A percentile compares a stretch with the other conserved stretches of the same genome.
Conservation (phyloP, 2,113 vertebrate species). For the Pangasianodon gigas region DNA sequence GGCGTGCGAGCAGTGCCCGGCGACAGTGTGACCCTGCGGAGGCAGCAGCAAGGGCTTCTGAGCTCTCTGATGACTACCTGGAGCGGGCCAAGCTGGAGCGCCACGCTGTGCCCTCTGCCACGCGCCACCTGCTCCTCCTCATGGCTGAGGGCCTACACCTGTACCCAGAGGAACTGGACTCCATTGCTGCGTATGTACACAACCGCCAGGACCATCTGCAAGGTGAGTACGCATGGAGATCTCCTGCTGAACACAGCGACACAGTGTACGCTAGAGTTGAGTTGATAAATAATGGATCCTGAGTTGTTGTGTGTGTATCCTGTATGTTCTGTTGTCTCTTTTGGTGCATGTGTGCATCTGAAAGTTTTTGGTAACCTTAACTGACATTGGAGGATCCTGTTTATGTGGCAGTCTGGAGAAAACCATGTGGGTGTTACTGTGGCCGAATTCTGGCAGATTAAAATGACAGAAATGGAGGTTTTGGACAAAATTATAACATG, state of each 20-base stretch:
- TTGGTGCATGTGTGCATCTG: background rate
- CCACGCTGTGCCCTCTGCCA: slow-evolving; percentile 66
- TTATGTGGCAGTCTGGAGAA: background rate
- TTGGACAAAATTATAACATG: background rate
- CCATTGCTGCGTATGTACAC: slow-evolving; percentile 65
- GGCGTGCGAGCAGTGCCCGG: slow-evolving; percentile 63
- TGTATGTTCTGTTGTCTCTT: background rate
- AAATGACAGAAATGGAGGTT: background rate
- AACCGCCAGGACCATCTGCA: slow-evolving; percentile 70
- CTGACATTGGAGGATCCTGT: too few relatives aligned
- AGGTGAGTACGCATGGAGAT: slow-evolving; percentile 60
- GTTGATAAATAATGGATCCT: background rate
- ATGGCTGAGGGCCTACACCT: slow-evolving; percentile 72
- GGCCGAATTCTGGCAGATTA: background rate
- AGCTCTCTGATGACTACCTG: slow-evolving; percentile 75
- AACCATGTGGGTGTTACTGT: background rate
- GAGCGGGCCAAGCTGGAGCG: slow-evolving; percentile 65
- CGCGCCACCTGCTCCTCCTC: slow-evolving; percentile 72
- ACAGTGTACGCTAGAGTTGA: background rate
- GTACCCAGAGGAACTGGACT: slow-evolving; percentile 69
- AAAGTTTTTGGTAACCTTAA: background rate
- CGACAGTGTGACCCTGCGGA: slow-evolving; percentile 67
- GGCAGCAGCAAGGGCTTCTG: slow-evolving; percentile 69
- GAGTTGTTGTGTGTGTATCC: background rate
- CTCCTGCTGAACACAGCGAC: slow-evolving; percentile 20